Conservation (phyloP, 2,113 vertebrate species). For the Phaethon lepturus region DNA sequence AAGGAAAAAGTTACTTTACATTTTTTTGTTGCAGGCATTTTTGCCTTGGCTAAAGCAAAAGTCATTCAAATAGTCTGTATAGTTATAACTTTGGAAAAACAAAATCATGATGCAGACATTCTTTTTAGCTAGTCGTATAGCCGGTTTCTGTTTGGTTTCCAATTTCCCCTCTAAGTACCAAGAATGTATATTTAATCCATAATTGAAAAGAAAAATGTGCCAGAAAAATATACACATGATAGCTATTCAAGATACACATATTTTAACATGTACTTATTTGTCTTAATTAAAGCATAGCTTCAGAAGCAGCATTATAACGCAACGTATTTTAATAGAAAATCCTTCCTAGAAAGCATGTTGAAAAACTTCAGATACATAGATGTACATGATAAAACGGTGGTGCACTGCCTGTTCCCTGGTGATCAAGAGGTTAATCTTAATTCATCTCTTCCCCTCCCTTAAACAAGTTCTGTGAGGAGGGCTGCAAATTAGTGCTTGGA, state of each 20-base stretch:
- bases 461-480: constrained; percentile 34
- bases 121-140: neutral
- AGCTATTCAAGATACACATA: neutral
- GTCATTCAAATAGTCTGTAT: neutral
- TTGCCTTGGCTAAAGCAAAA: neutral
- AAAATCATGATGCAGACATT: neutral
- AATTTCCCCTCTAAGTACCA: neutral
- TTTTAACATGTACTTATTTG: neutral
- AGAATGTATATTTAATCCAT: neutral
- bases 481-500: constrained; percentile 46
- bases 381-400: neutral
- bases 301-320: neutral
- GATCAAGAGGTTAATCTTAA: constrained; percentile 33
- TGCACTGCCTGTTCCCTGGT: neutral
- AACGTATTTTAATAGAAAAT: neutral
- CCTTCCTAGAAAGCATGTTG: neutral
- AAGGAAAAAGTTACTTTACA: neutral
- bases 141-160: neutral
- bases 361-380: neutral
- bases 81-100: neutral
- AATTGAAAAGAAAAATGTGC: neutral
- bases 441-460: constrained; percentile 22
- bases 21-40: neutral
- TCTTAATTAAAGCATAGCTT: neutral
- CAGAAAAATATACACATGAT: neutral